Evolutionary conservation across 1,140 invertebrate genomes (phyloP).

Genomic region (Hesperophylax magnus): DNA sequence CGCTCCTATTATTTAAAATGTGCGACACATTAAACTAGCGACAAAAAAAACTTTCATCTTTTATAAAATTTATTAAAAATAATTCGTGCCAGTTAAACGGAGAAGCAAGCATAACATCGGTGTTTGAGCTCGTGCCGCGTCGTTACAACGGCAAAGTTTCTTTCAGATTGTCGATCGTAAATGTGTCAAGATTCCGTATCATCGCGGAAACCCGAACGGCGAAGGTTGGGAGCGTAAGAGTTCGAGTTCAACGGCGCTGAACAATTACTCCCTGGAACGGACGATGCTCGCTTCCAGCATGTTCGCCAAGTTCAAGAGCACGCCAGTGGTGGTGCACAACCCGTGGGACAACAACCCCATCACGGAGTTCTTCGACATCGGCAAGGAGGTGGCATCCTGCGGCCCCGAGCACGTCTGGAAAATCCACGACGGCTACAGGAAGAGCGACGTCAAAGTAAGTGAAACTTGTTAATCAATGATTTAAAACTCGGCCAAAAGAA

Average conservation of each 20-base stretch:
- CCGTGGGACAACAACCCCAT: constrained; percentile 88
- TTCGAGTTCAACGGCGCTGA: background rate
- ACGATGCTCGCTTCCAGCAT: constrained; percentile 63
- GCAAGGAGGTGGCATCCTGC: constrained; percentile 88
- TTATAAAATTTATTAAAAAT: too few species aligned
- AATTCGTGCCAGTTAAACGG: too few species aligned
- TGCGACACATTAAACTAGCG: too few species aligned
- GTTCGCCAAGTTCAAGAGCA: constrained; percentile 83
- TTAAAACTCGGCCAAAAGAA: too few species aligned
- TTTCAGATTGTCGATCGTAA: background rate
- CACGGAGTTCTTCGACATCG: constrained; percentile 89
- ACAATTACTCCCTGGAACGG: background rate
- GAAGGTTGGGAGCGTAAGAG: constrained; percentile 37
- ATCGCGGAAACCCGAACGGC: background rate
- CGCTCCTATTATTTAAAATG: too few species aligned
- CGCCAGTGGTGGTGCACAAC: constrained; percentile 69
- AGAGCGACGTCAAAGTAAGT: constrained; percentile 92
- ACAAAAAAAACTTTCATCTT: too few species aligned
- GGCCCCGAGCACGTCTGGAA: constrained; percentile 95
- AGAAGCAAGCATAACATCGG: too few species aligned
- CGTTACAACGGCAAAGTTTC: too few species aligned
- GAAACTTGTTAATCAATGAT: too few species aligned
- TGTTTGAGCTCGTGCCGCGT: too few species aligned
- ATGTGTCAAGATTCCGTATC: constrained; percentile 13
- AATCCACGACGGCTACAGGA: constrained; percentile 91